A percentile compares a stretch with the other conserved stretches of the same genome.
Conservation (phyloP, 2,797 vertebrate species). For the Tiaroga cobitis region DNA sequence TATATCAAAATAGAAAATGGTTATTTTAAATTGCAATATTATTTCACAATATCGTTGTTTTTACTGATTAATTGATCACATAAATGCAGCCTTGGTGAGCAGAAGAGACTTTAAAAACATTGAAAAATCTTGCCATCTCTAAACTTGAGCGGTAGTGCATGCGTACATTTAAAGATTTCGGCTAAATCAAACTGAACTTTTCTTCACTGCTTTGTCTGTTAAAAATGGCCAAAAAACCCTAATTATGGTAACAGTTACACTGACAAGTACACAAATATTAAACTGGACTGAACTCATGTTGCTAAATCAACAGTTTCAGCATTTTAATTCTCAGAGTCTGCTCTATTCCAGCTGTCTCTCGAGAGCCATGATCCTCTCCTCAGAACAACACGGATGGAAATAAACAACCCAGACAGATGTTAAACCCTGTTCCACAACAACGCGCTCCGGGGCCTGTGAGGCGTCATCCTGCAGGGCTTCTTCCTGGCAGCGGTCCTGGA, state of each 20-base stretch:
- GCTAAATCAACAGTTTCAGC: background rate
- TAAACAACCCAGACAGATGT: constrained; percentile 44
- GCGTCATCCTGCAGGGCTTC: constrained; percentile 30
- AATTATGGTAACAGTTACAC: background rate
- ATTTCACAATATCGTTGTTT: background rate
- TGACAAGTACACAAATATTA: background rate
- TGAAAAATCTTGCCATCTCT: background rate
- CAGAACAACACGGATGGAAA: constrained; percentile 23
- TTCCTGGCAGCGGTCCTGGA: constrained; percentile 30
- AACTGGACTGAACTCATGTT: background rate
- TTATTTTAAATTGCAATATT: background rate
- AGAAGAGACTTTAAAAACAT: background rate
- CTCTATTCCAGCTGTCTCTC: constrained; percentile 11
- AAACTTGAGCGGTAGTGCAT: background rate
- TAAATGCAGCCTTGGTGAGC: background rate
- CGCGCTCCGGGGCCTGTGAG: background rate
- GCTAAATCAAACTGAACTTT: background rate
- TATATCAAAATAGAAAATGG: background rate
- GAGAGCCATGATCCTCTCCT: constrained; percentile 3
- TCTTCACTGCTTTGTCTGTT: background rate
- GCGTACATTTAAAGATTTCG: background rate
- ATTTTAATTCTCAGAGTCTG: background rate
- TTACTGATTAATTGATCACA: background rate
- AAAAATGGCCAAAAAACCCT: too few species aligned
- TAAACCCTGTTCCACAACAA: constrained; percentile 39